Base-by-base conservation (phyloP, 2,888 invertebrate species). In the Gastrophysa polygoni region DNA sequence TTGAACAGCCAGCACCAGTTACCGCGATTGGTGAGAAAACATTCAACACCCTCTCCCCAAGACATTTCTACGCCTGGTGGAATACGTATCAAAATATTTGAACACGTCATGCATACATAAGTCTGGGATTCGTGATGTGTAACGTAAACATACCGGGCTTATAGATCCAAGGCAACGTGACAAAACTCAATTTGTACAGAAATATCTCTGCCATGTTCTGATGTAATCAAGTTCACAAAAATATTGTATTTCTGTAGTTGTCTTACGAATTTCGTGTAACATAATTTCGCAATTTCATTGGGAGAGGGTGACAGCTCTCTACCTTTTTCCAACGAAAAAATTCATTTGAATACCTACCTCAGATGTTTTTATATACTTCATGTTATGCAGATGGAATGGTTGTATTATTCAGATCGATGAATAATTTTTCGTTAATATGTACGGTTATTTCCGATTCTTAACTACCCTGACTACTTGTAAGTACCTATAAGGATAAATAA, bases 121-220 rank as follows among this genome's bases (percentile, higher is more conserved):
- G 50, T 50, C 48, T 57, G 52, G 61, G 49, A 61, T 58, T 64
- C 61, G 43, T 50, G 57, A 32, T 59, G 24, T 52, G 38, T 51
- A 55, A 20, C 54, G 58, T 50, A 61, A 64, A 64, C 58, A 63
- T 56, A 32, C 43, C 52, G 47, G 46, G 48, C 55, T 10, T n/a
- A 50, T 28, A 20, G 54, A 64, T 62, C 54, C 32, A 68, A 67
- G 66, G 66, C 76, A 73, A 78, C 77, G 77, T 77, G 79, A 78
- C 77, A 75, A 76, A 77, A 77, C 73, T 75, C 78, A 78, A 78
- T 79, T 78, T 78, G 70, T 76, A 73, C 72, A 38, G 64, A 57
- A 65, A 63, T 63, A 58, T 61, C 61, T 59, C 34, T 56, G 34
- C 32, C 48, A 44, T 49, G 58, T 43, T 55, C 29, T 55, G 48